Base-by-base conservation (phyloP, 2,888 invertebrate species). In the Quadroppia sp. region DNA sequence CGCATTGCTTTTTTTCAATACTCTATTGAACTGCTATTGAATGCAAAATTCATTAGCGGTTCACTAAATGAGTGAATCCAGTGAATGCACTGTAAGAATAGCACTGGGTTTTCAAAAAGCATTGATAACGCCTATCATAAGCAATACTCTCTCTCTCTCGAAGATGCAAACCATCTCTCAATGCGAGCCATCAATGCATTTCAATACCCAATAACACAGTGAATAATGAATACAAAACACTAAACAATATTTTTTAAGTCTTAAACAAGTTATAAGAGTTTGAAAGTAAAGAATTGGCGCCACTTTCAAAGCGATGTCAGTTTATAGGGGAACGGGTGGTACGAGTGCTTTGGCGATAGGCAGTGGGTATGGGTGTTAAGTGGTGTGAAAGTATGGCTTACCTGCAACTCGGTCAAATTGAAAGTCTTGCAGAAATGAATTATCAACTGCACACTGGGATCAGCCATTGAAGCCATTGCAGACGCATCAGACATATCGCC, bases 371-470 rank as follows among this genome's bases (percentile, higher is more conserved):
- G 20, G 17, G 20, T 20, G 28, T n/a, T 9, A 36, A 36, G 1
- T 32, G 11, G 28, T 20, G 36, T 32, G 20, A 64, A 64, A 36
- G 32, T n/a, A 3, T 7, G n/a, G 20, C 77, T 79, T 80, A 83
- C 83, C 82, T 83, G 83, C 78, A 83, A 78, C 78, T 82, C 81
- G 78, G 80, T 81, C 78, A 83, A 80, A 81, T 83, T 81, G 79
- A 83, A 83, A 78, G 81, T 81, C 81, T 82, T 83, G 83, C 83
- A 83, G 80, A 81, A 83, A 79, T 83, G 82, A 80, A 80, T 80
- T 82, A 83, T 82, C 80, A 82, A 81, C 82, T 82, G 83, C 81
- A 82, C 80, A 80, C 81, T 82, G 79, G 83, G 69, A 69, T 69
- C 82, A 82, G 83, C 83, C n/a, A n/a, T n/a, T n/a, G n/a, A n/a